Evolutionary conservation across 2,888 invertebrate species (phyloP).

Genomic region (Mesochorus sp.): DNA sequence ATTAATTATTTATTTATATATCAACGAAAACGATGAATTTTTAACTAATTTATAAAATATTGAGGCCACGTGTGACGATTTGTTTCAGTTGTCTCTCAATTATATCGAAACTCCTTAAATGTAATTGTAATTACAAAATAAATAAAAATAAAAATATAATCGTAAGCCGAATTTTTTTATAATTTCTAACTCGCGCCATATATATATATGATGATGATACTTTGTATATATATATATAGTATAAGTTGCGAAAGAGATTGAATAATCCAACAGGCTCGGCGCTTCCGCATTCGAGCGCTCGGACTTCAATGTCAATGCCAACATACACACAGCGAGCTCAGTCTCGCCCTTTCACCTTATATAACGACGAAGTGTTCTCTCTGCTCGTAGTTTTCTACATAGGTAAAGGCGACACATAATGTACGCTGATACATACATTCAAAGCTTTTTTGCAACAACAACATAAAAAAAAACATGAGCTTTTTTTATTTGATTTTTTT

Average conservation of each 20-base stretch:
- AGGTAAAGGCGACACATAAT: not conserved
- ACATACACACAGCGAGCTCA: conserved; percentile 56
- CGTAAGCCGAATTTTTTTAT: not conserved
- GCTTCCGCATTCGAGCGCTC: conserved; percentile 76
- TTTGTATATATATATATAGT: conserved; percentile 5
- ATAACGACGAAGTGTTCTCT: conserved; percentile 73
- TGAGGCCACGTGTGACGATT: no score
- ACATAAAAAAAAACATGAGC: not conserved
- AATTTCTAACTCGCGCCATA: not conserved
- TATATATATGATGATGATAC: not conserved
- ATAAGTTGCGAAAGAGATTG: conserved; percentile 79
- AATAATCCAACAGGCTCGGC: conserved; percentile 77
- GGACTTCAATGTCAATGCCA: conserved; percentile 81
- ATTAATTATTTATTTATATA: no score
- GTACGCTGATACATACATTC: not conserved
- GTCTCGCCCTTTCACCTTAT: conserved; percentile 82
- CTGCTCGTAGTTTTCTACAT: conserved; percentile 35
- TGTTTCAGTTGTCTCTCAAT: no score
- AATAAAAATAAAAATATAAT: not conserved
- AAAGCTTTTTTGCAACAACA: not conserved
- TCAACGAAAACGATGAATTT: no score
- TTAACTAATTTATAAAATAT: no score
- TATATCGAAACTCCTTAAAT: no score
- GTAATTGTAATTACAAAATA: not conserved
- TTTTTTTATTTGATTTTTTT: not conserved